A percentile compares a stretch with the other conserved stretches of the same genome.
Conservation (phyloP, 2,888 invertebrate species). For the Spodoptera picta region DNA sequence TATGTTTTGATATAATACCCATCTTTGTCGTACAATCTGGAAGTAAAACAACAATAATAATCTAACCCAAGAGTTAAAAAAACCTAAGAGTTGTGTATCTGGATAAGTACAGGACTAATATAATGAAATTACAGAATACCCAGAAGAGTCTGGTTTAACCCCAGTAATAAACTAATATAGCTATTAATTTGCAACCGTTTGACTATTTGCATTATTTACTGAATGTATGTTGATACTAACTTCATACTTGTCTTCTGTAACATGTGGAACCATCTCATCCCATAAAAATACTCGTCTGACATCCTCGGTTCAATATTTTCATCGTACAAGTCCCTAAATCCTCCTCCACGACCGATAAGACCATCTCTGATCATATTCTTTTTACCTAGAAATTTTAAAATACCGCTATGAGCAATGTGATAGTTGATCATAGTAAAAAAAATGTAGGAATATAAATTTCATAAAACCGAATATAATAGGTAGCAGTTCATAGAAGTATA, state of each 20-base stretch:
- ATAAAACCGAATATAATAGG: conserved; percentile 33
- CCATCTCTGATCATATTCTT: conserved; percentile 43
- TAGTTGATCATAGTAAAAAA: not conserved
- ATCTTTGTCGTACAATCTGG: conserved; percentile 32
- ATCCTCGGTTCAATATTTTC: conserved; percentile 54
- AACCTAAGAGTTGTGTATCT: too few species aligned
- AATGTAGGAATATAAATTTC: not conserved
- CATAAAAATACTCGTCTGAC: conserved; percentile 57
- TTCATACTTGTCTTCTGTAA: conserved; percentile 62
- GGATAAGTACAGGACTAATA: too few species aligned
- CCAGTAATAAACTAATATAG: too few species aligned
- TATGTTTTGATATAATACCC: conserved; percentile 20
- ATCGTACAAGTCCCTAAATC: conserved; percentile 62
- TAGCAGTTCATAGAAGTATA: conserved; percentile 33
- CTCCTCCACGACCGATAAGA: conserved; percentile 51
- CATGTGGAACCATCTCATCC: conserved; percentile 62
- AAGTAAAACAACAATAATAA: conserved; percentile 2
- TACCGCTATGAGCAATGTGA: not conserved
- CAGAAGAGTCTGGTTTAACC: too few species aligned
- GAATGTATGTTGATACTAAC: conserved; percentile 38
- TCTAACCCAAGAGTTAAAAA: too few species aligned
- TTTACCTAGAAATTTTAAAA: conserved; percentile 8
- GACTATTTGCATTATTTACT: too few species aligned
- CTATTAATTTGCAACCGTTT: too few species aligned
- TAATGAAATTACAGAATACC: too few species aligned